phyloP scores from a whole-genome alignment of 2,797 vertebrate genomes.

The Carduelis carduelis region DNA sequence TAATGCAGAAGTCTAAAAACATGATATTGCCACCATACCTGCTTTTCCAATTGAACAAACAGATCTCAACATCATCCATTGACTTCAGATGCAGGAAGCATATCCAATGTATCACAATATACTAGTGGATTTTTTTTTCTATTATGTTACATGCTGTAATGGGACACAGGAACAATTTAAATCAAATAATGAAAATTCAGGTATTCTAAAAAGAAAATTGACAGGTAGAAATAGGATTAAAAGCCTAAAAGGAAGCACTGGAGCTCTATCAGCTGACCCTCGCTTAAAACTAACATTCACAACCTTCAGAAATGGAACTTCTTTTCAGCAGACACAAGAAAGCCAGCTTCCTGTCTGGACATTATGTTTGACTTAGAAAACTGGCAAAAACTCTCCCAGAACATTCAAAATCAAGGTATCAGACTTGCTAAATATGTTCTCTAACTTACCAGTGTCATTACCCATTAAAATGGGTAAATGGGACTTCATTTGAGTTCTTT shows the following conservation, averaged over 20 bases:
- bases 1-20: neutral
- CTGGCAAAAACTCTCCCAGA: neutral
- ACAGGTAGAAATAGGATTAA: neutral
- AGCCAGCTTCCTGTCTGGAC: neutral
- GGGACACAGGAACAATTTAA: conserved; percentile 47
- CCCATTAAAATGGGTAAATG: neutral
- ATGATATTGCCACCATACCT: neutral
- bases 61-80: conserved; percentile 46
- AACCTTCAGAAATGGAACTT: neutral
- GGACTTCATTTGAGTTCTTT: neutral
- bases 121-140: conserved; percentile 9
- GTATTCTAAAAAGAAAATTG: neutral
- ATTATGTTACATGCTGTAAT: conserved; percentile 47
- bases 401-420: neutral
- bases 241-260: neutral
- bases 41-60: conserved; percentile 46
- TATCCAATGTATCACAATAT: conserved; percentile 34
- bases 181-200: conserved; percentile 21
- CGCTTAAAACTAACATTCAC: neutral
- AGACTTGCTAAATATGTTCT: neutral
- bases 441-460: neutral
- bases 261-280: neutral
- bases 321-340: neutral
- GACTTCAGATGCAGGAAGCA: conserved; percentile 38
- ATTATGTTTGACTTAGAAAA: neutral